Evolutionary conservation across 2,113 vertebrate species (phyloP).

Genomic region (Corythaixoides concolor): DNA sequence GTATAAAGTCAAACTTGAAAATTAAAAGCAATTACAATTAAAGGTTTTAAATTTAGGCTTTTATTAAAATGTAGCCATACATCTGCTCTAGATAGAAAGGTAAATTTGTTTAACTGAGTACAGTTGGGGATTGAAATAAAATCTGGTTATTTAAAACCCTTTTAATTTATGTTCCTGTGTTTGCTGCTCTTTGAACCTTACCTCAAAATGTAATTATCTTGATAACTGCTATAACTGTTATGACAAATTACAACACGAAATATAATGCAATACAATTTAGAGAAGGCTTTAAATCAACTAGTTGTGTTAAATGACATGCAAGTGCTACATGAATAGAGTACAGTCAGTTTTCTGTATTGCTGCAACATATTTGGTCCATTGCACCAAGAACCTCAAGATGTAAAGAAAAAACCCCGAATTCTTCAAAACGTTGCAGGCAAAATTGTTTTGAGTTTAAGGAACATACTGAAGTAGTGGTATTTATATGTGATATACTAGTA

Average conservation of each 20-base stretch:
- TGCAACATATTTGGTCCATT: background rate
- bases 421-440: background rate
- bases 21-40: constrained; percentile 47
- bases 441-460: background rate
- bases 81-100: constrained; percentile 10
- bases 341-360: background rate
- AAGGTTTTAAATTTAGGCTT: constrained; percentile 19
- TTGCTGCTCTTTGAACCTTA: constrained; percentile 14
- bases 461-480: background rate
- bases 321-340: background rate
- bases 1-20: constrained; percentile 26
- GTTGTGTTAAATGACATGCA: background rate
- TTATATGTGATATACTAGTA: background rate
- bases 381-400: accelerated
- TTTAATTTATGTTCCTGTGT: constrained; percentile 39
- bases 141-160: constrained; percentile 31
- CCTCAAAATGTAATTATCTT: constrained; percentile 54
- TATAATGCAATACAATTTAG: background rate
- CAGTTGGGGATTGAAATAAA: constrained; percentile 56
- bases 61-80: constrained; percentile 25
- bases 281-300: constrained; percentile 7
- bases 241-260: constrained; percentile 31
- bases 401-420: background rate
- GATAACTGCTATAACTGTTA: constrained; percentile 5
- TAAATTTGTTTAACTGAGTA: constrained; percentile 56